Conservation (phyloP, 2,888 invertebrate genomes). For the Drosophila buzzatii region DNA sequence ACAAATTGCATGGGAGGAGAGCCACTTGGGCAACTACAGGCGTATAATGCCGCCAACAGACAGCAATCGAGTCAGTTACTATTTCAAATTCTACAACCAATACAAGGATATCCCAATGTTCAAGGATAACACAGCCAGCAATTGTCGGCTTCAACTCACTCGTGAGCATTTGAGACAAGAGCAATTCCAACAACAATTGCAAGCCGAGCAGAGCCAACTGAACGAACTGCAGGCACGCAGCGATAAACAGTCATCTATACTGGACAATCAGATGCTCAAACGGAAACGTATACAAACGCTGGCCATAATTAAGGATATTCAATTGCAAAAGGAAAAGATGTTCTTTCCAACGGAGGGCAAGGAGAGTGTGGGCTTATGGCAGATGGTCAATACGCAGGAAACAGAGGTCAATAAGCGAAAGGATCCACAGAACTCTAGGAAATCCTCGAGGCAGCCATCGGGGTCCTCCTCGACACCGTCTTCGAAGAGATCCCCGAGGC, state of each 20-base stretch:
- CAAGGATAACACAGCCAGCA: constrained; percentile 90
- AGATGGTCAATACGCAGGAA: constrained; percentile 2
- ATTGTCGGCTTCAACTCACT: constrained; percentile 90
- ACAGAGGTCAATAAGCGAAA: neutral
- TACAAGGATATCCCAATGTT: constrained; percentile 89
- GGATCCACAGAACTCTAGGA: neutral
- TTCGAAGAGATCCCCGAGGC: neutral
- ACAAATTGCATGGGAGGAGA: constrained; percentile 91
- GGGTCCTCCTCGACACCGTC: too few species aligned
- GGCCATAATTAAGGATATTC: constrained; percentile 28
- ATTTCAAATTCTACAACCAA: constrained; percentile 89
- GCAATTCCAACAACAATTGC: constrained; percentile 13
- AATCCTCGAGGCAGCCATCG: neutral
- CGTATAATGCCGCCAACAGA: constrained; percentile 88
- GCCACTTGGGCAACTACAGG: constrained; percentile 90
- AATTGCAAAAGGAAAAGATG: constrained; percentile 31
- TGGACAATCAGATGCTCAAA: neutral
- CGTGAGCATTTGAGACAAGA: constrained; percentile 83
- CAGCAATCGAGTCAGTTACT: constrained; percentile 86
- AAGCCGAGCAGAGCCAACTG: neutral
- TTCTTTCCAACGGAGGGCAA: constrained; percentile 9
- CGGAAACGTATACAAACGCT: constrained; percentile 13
- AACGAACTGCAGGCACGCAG: neutral
- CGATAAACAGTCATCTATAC: neutral
- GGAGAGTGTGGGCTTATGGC: constrained; percentile 22